These are phyloP conservation scores for Tenthredo distinguenda DNA, from an alignment of 2,888 invertebrate species.

Conservation along the genomic window DNA sequence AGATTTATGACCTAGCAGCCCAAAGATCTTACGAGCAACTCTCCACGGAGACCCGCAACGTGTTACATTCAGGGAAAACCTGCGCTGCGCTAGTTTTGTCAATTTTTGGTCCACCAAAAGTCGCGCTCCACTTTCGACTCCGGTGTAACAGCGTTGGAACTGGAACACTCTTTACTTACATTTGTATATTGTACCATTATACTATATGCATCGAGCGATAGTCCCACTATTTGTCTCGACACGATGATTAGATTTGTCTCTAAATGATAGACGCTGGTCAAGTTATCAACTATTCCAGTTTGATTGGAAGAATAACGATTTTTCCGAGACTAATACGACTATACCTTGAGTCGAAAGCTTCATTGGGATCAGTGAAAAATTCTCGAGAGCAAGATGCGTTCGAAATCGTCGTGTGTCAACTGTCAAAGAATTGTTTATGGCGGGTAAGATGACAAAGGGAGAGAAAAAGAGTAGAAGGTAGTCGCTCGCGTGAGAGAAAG, in stretches of 20 bases:
- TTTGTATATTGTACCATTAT: background rate
- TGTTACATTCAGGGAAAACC: conserved; percentile 31
- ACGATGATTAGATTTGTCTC: background rate
- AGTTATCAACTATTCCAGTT: background rate
- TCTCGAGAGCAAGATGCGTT: background rate
- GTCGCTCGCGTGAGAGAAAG: conserved; percentile 51
- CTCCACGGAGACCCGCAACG: conserved; percentile 5
- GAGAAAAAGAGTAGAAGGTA: conserved; percentile 51
- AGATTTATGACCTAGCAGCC: conserved; percentile 46
- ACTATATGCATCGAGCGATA: background rate
- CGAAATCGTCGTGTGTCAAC: conserved; percentile 45
- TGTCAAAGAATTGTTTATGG: conserved; percentile 52
- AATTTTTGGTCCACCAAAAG: background rate
- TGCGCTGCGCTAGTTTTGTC: conserved; percentile 16
- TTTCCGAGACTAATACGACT: background rate
- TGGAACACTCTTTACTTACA: background rate
- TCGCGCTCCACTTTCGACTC: background rate
- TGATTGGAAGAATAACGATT: background rate
- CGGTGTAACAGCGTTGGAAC: background rate
- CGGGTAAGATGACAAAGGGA: conserved; percentile 49
- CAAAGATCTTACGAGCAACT: background rate
- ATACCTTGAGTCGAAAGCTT: background rate
- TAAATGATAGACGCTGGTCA: background rate
- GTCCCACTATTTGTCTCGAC: background rate
- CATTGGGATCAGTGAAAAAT: background rate